Evolutionary conservation across 1,140 invertebrate genomes (phyloP).

Genomic region (Drosophila ficusphila): DNA sequence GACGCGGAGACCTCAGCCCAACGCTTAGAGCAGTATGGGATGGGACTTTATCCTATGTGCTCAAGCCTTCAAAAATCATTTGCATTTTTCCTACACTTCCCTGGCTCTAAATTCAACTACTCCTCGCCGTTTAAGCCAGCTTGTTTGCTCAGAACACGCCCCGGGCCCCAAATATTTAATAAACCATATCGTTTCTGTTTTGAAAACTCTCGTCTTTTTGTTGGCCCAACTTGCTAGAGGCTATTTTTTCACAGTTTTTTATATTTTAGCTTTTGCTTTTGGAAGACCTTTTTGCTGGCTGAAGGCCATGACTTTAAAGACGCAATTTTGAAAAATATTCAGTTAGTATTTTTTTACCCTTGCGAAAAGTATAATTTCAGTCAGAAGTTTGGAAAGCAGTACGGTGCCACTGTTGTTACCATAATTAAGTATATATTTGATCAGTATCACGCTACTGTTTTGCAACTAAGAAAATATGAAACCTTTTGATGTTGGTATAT

Average conservation of each 20-base stretch:
- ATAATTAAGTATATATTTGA: too few species aligned
- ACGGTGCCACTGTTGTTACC: too few species aligned
- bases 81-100: slow-evolving; percentile 31
- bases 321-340: too few species aligned
- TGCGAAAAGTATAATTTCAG: too few species aligned
- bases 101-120: slow-evolving; percentile 59
- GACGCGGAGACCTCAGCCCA: too few species aligned
- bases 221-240: slow-evolving; percentile 62
- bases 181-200: slow-evolving; percentile 67
- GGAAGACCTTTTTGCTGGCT: not conserved
- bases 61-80: slow-evolving; percentile 44
- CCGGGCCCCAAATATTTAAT: slow-evolving; percentile 69
- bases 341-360: too few species aligned
- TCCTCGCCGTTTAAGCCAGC: slow-evolving; percentile 22
- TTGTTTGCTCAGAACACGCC: slow-evolving; percentile 52
- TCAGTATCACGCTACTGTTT: too few species aligned
- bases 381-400: too few species aligned
- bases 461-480: too few species aligned
- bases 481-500: too few species aligned
- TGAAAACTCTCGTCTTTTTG: slow-evolving; percentile 36
- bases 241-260: slow-evolving; percentile 68
- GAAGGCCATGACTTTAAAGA: slow-evolving; percentile 1
- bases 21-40: too few species aligned
- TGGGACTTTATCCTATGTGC: too few species aligned
- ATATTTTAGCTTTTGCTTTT: slow-evolving; percentile 61